Conservation (phyloP, 1,140 invertebrate species). For the Akabosia matsudoensis region DNA sequence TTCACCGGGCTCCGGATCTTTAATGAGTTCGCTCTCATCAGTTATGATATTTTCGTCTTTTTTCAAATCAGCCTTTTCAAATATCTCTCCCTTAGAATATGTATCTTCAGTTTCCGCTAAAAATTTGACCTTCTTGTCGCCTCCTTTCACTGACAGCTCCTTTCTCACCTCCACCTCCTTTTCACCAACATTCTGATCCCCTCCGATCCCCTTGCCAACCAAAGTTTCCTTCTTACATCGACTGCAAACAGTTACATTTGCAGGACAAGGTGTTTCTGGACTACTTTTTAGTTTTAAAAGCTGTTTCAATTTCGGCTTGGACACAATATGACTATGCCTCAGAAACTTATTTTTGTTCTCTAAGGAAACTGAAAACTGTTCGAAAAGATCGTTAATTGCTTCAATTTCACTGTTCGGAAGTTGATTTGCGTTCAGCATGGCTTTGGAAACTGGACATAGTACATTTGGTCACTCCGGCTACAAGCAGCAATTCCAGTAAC, state of each 20-base stretch:
- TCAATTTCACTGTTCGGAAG: background rate
- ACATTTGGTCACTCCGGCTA: no score
- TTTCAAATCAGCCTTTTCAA: background rate
- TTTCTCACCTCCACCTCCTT: slow-evolving; percentile 7
- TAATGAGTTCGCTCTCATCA: background rate
- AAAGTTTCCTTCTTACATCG: background rate
- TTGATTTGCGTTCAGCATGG: background rate
- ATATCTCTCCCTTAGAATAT: background rate
- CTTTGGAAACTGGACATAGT: background rate
- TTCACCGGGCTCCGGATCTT: no score
- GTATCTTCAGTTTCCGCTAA: background rate
- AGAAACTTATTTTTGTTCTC: background rate
- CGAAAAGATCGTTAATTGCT: background rate
- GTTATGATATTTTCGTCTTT: no score
- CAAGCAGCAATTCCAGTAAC: no score
- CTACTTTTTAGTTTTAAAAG: background rate
- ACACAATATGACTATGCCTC: background rate
- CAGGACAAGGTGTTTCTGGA: background rate
- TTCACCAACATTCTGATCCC: background rate
- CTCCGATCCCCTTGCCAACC: background rate
- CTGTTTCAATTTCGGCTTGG: background rate
- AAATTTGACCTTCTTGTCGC: background rate
- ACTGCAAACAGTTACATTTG: background rate
- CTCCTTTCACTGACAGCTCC: background rate
- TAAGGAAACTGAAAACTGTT: background rate